Evolutionary conservation across 2,797 vertebrate genomes (phyloP).

Genomic region (Rhynchonycteris naso): DNA sequence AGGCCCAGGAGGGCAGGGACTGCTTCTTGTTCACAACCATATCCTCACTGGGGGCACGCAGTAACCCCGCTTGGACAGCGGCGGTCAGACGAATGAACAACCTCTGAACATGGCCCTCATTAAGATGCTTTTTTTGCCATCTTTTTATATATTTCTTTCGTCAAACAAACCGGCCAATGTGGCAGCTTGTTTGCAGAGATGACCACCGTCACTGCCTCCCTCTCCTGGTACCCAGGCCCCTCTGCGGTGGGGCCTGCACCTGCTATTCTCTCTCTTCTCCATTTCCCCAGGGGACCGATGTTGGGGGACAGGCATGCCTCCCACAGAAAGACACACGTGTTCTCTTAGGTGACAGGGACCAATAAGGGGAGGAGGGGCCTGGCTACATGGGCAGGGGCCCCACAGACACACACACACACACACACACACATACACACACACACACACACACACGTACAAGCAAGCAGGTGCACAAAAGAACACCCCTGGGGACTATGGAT

Average conservation of each 20-base stretch:
- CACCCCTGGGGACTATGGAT: background rate
- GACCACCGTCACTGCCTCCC: background rate
- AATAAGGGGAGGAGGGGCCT: background rate
- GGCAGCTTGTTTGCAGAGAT: background rate
- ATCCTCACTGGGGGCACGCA: rapidly evolving
- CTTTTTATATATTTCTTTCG: background rate
- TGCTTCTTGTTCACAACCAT: too few relatives aligned
- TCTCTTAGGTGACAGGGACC: background rate
- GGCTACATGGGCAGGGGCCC: background rate
- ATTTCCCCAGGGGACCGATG: background rate
- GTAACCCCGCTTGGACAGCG: background rate
- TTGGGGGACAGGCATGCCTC: background rate
- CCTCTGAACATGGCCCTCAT: background rate
- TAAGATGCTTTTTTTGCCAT: background rate
- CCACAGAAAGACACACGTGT: background rate
- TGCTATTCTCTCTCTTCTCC: background rate
- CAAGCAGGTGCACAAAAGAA: background rate
- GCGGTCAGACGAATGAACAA: background rate
- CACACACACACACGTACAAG: background rate
- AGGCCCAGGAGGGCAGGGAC: background rate
- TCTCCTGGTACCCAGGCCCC: background rate
- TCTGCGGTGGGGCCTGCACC: too few relatives aligned
- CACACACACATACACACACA: too few relatives aligned
- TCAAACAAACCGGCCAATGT: too few relatives aligned
- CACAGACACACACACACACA: too few relatives aligned